A percentile compares a stretch with the other conserved stretches of the same genome.
These are phyloP conservation scores for Rhinopomastus cyanomelas DNA, from an alignment of 2,113 vertebrate species.

Conservation along the genomic window DNA sequence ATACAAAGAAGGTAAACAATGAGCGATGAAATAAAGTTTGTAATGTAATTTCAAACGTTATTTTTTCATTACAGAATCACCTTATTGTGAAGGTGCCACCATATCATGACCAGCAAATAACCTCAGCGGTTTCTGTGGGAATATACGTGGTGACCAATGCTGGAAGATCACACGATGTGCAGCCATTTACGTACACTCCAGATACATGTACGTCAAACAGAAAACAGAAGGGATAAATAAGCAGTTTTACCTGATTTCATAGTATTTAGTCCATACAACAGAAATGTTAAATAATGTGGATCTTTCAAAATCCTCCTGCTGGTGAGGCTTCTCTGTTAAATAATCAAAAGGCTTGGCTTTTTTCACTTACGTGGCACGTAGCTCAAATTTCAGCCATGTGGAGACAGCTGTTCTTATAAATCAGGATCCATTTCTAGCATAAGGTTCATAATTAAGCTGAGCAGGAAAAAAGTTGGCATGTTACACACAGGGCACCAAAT, in stretches of 20 bases:
- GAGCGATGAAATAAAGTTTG: background rate
- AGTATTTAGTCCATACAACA: background rate
- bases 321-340: background rate
- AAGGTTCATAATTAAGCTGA: background rate
- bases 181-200: conserved; percentile 96
- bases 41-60: background rate
- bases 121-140: conserved; percentile 88
- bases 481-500: background rate
- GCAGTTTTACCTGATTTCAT: background rate
- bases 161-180: conserved; percentile 93
- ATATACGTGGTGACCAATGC: conserved; percentile 96
- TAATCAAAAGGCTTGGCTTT: background rate
- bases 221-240: background rate
- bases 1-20: background rate
- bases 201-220: conserved; percentile 82
- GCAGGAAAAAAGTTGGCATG: background rate
- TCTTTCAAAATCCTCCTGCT: background rate
- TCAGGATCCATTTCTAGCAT: background rate
- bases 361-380: background rate
- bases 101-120: conserved; percentile 90
- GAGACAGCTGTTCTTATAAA: background rate
- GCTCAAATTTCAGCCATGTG: background rate
- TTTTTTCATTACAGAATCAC: conserved; percentile 85
- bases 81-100: conserved; percentile 96
- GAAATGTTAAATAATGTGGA: fast-evolving